Evolutionary conservation across 2,113 vertebrate species (phyloP).

Genomic region (Nicator chloris): DNA sequence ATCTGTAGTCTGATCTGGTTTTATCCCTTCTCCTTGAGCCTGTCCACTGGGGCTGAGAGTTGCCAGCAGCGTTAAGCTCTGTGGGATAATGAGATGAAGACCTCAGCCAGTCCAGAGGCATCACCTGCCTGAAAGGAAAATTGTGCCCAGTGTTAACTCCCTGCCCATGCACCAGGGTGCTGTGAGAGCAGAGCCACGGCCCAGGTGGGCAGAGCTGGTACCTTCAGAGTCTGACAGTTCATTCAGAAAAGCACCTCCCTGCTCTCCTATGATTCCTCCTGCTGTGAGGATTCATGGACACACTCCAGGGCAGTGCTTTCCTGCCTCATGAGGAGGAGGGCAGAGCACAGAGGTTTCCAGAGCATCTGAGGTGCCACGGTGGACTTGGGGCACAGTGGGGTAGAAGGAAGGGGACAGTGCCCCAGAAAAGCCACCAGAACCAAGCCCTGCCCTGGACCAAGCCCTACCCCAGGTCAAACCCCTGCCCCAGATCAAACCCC

Average conservation of each 20-base stretch:
- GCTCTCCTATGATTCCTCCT: not conserved
- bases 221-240: not conserved
- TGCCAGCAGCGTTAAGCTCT: not conserved
- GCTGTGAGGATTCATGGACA: not conserved
- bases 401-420: not conserved
- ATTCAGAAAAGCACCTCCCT: not conserved
- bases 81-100: not conserved
- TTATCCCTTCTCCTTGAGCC: not conserved
- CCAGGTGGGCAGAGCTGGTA: not conserved
- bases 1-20: not conserved
- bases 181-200: not conserved
- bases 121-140: not conserved
- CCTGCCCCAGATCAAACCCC: not conserved
- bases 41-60: not conserved
- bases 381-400: rapidly evolving
- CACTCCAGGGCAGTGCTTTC: not conserved
- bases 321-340: not conserved
- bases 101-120: not conserved
- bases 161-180: rapidly evolving
- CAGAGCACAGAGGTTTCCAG: not conserved
- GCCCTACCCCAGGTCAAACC: not conserved
- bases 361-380: not conserved
- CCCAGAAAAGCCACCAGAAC: not conserved
- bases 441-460: not conserved
- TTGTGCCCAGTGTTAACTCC: not conserved